A percentile compares a stretch with the other conserved stretches of the same genome.
Evolutionary conservation across 2,113 vertebrate species (phyloP).

Genomic region (Pseudopipra pipra): DNA sequence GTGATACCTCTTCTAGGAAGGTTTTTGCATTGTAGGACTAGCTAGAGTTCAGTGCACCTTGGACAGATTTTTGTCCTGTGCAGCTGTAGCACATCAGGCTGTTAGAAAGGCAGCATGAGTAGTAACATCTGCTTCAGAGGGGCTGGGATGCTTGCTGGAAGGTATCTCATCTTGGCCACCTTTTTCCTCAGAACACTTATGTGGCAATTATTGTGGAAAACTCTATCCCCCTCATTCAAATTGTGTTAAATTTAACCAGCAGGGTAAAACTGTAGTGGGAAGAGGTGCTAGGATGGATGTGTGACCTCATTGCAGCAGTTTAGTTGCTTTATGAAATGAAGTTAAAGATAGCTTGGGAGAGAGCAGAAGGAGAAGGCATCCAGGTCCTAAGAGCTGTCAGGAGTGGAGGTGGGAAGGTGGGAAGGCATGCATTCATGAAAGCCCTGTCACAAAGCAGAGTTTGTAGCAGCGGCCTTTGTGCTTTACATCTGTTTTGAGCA

Average conservation of each 20-base stretch:
- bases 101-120: neutral
- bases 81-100: neutral
- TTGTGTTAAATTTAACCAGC: neutral
- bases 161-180: neutral
- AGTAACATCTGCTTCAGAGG: neutral
- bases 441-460: neutral
- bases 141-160: neutral
- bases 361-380: neutral
- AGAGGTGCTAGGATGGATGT: neutral
- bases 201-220: neutral
- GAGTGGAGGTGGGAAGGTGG: neutral
- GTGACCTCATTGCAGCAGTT: neutral
- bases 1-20: neutral
- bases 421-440: neutral
- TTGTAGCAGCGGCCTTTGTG: neutral
- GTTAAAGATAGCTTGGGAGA: neutral
- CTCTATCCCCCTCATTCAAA: neutral
- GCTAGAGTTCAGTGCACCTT: neutral
- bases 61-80: neutral
- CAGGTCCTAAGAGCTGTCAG: neutral
- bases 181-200: neutral
- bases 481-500: neutral
- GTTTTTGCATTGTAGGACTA: neutral
- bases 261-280: neutral
- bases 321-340: neutral